These are phyloP conservation scores for Manacus vitellinus DNA, from an alignment of 2,113 vertebrate species.

Conservation along the genomic window DNA sequence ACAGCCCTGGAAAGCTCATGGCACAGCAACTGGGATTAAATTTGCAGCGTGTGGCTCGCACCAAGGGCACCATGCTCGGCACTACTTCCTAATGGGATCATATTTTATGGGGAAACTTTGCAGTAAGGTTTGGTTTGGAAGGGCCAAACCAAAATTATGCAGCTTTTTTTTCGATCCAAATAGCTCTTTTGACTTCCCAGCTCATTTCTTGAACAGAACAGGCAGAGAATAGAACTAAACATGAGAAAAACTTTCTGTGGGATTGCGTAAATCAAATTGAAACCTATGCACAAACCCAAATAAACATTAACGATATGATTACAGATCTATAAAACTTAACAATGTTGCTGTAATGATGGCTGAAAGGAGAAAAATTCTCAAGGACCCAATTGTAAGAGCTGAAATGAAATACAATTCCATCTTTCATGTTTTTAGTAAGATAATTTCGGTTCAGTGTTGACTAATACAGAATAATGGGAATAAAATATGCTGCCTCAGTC, in stretches of 20 bases:
- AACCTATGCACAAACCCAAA: background rate
- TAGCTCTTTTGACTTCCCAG: background rate
- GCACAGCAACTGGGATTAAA: background rate
- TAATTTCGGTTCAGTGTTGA: slow-evolving; percentile 38
- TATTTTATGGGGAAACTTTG: slow-evolving; percentile 3
- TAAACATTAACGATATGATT: background rate
- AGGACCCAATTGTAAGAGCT: background rate
- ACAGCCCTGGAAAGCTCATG: background rate
- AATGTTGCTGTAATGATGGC: background rate
- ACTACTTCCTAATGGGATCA: background rate
- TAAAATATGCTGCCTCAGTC: slow-evolving; percentile 32
- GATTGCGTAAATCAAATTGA: background rate
- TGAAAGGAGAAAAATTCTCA: background rate
- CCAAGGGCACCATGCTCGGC: slow-evolving; percentile 22
- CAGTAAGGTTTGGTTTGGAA: background rate
- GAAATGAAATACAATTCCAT: slow-evolving; percentile 43
- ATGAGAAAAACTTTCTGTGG: background rate
- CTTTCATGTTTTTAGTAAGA: slow-evolving; percentile 34
- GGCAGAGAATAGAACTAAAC: background rate
- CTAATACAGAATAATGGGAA: slow-evolving; percentile 55
- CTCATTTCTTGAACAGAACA: background rate
- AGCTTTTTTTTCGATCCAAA: background rate
- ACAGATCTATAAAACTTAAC: background rate
- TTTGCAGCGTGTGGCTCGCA: background rate
- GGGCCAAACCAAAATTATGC: background rate